Conservation (phyloP, 2,797 vertebrate species). For the Takifugu ocellatus region DNA sequence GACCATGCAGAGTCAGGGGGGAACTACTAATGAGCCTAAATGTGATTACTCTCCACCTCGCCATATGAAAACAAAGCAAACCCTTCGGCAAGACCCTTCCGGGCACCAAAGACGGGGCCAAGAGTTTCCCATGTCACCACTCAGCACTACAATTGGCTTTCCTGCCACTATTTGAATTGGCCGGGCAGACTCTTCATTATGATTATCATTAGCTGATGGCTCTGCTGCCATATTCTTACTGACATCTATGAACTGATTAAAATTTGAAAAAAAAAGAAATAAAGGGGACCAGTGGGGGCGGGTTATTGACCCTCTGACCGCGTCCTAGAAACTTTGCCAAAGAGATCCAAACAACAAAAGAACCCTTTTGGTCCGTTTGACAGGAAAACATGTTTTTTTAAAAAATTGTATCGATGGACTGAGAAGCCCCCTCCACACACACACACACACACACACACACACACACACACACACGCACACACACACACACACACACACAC, state of each 20-base stretch:
- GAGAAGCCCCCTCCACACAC: constrained; percentile 2
- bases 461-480: background rate
- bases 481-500: constrained; percentile 6
- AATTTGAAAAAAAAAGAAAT: background rate
- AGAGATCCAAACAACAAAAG: constrained; percentile 34
- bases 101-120: constrained; percentile 13
- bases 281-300: constrained; percentile 33
- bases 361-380: constrained; percentile 11
- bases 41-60: constrained; percentile 78
- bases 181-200: constrained; percentile 35
- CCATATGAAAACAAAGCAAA: constrained; percentile 72
- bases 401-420: constrained; percentile 16
- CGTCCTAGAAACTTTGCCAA: constrained; percentile 26
- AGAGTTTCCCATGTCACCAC: constrained; percentile 46
- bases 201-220: constrained; percentile 64
- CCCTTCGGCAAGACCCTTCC: constrained; percentile 45
- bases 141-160: constrained; percentile 39
- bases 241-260: constrained; percentile 39
- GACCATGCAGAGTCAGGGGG: constrained; percentile 70
- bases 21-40: constrained; percentile 74
- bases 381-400: constrained; percentile 31
- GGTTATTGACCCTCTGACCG: constrained; percentile 53
- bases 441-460: no score
- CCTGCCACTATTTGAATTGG: constrained; percentile 44
- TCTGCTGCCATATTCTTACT: constrained; percentile 23